Evolutionary conservation across 2,888 invertebrate species (phyloP).

Genomic region (Eupeodes latifasciatus): DNA sequence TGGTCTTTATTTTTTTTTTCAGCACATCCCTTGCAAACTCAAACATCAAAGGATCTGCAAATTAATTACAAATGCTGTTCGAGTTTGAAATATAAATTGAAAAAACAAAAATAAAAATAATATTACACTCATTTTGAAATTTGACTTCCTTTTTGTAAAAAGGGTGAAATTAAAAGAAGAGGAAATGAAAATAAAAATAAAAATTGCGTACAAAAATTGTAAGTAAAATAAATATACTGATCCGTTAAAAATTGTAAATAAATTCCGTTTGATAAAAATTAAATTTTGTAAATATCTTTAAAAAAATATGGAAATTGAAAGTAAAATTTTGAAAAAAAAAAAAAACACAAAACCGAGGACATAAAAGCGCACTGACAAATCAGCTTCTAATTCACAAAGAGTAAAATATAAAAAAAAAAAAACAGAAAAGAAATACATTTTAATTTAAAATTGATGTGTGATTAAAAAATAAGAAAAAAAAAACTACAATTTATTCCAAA

Average conservation of each 20-base stretch:
- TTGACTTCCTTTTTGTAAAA: background rate
- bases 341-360: constrained; percentile 29
- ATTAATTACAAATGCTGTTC: constrained; percentile 21
- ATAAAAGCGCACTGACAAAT: constrained; percentile 72
- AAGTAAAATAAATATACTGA: background rate
- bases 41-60: constrained; percentile 32
- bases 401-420: background rate
- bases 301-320: constrained; percentile 6
- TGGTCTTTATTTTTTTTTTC: background rate
- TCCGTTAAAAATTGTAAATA: background rate
- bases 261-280: constrained; percentile 2
- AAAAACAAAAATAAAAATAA: background rate
- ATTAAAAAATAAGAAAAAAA: constrained; percentile 20
- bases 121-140: background rate
- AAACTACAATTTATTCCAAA: background rate
- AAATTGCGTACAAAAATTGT: too few relatives aligned
- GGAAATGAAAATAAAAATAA: background rate
- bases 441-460: constrained; percentile 42
- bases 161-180: background rate
- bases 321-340: background rate
- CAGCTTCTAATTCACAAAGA: constrained; percentile 63
- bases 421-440: constrained; percentile 13
- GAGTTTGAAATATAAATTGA: constrained; percentile 13
- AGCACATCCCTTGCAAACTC: constrained; percentile 41
- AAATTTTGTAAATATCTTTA: constrained; percentile 47